Percentiles rank a stretch among this genome's conserved stretches.
Conservation (phyloP, 2,888 invertebrate species). For the Andricus quercusramuli region DNA sequence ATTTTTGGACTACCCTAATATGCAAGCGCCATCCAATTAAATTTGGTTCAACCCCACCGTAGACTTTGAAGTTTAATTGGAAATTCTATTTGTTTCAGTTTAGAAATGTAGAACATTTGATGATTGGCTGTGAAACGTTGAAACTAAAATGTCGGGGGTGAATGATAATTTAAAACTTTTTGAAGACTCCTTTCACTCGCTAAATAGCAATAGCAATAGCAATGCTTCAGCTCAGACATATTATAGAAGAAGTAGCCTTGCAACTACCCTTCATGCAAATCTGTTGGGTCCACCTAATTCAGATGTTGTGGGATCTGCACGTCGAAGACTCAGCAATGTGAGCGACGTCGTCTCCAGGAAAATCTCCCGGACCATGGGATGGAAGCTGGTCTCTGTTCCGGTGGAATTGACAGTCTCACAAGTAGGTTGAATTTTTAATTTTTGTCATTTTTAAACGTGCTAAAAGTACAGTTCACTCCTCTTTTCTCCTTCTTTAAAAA, state of each 20-base stretch:
- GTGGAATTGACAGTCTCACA: conserved; percentile 71
- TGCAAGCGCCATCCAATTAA: no score
- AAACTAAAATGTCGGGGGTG: conserved; percentile 24
- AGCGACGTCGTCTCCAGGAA: conserved; percentile 88
- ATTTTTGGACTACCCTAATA: no score
- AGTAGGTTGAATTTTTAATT: conserved; percentile 47
- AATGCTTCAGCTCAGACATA: conserved; percentile 39
- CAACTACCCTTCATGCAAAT: conserved; percentile 68
- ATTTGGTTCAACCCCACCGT: no score
- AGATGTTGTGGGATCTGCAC: conserved; percentile 75
- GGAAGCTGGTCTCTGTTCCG: conserved; percentile 76
- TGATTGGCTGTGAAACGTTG: background rate
- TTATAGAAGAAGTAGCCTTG: conserved; percentile 66
- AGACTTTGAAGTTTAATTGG: background rate
- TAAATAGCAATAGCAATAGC: conserved; percentile 22
- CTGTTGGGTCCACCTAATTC: conserved; percentile 62
- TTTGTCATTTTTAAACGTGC: no score
- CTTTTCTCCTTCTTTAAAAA: no score
- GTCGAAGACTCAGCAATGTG: conserved; percentile 88
- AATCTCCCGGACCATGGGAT: conserved; percentile 88
- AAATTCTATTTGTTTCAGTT: background rate
- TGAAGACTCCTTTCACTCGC: conserved; percentile 41
- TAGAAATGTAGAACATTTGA: background rate
- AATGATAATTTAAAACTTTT: conserved; percentile 25
- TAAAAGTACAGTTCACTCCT: no score